Evolutionary conservation across 2,888 invertebrate genomes (phyloP), one percentile per base, ranked within the genome.

Genomic region (Pseudeuparius sepicola): DNA sequence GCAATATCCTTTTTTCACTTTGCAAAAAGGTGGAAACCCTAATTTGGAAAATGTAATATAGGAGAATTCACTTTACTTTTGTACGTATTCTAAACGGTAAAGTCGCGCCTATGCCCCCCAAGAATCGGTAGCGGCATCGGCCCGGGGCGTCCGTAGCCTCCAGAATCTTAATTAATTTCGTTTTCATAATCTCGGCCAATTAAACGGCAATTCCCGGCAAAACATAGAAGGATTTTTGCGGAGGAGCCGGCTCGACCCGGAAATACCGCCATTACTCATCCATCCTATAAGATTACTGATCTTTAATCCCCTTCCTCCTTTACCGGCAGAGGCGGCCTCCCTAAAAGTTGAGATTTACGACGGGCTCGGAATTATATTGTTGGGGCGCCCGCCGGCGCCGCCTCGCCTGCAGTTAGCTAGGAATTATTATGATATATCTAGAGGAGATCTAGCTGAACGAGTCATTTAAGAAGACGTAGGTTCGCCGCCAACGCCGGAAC

Each of bases 311-410:
- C 72, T 72, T 69, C 65, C 71, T 69, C 56, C 56, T 59, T 60
- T 59, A 59, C 59, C 58, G 60, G 57, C 57, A 56, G 54, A 53
- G 54, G 54, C 56, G 53, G 55, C 53, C 54, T 61, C 61, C 59
- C 73, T 73, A 73, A 74, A 75, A 74, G 71, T 75, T 75, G 72
- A 75, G 75, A 75, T 75, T 75, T 75, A 75, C 71, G 73, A 61
- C 64, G 59, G 61, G 67, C 61, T 60, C 65, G 71, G 74, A 70
- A 74, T 74, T 75, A 75, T 72, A 67, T 69, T 68, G 68, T 70
- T 68, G 68, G 67, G 67, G 60, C 65, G 57, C 54, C 51, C 53
- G 52, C 48, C 45, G 40, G 39, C 52, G 33, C 34, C 37, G 39
- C 34, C 27, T 16, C 13, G 34, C 37, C 54, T 60, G 59, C 61